Evolutionary conservation across 2,888 invertebrate genomes (phyloP).

Genomic region (Spilarctia lutea): DNA sequence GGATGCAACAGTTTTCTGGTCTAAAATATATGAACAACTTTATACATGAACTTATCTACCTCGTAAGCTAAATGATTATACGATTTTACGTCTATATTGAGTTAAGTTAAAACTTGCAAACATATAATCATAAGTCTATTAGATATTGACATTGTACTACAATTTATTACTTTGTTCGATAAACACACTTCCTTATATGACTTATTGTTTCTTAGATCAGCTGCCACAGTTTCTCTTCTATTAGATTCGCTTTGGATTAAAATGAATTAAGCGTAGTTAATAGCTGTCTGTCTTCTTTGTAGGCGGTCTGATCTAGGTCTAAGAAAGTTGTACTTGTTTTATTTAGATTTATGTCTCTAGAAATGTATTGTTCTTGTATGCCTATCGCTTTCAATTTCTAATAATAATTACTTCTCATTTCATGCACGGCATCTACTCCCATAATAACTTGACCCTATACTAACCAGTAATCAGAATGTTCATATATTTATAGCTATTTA

Average conservation of each 20-base stretch:
- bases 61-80: background rate
- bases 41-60: too few relatives aligned
- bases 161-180: background rate
- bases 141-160: too few relatives aligned
- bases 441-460: too few relatives aligned
- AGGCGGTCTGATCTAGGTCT: slow-evolving; percentile 14
- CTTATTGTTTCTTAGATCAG: background rate
- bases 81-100: background rate
- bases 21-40: too few relatives aligned
- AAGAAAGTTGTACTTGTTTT: slow-evolving; percentile 9
- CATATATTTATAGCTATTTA: too few relatives aligned
- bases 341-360: too few relatives aligned
- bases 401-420: too few relatives aligned
- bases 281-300: slow-evolving; percentile 36
- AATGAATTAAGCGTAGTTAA: slow-evolving; percentile 36
- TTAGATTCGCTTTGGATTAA: slow-evolving; percentile 35
- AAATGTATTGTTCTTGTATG: too few relatives aligned
- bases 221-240: slow-evolving; percentile 28
- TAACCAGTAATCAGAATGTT: too few relatives aligned
- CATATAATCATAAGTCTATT: background rate
- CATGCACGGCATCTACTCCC: too few relatives aligned
- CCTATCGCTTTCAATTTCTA: too few relatives aligned
- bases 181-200: background rate
- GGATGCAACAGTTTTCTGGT: too few relatives aligned
- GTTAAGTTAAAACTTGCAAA: background rate